phyloP scores from a whole-genome alignment of 2,797 vertebrate genomes.

The Notoglanidium macrostoma region DNA sequence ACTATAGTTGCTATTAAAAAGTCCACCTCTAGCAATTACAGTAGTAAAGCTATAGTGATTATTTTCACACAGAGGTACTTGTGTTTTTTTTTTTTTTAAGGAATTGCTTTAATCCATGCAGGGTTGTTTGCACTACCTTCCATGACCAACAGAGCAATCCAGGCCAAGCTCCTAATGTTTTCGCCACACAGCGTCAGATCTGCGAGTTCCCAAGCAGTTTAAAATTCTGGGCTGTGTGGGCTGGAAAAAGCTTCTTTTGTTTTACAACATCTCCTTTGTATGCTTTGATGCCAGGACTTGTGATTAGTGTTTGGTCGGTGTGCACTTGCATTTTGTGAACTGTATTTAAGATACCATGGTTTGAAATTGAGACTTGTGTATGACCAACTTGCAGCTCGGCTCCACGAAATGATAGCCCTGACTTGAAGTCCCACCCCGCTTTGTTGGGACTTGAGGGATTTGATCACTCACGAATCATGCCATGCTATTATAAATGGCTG shows the following conservation, averaged over 20 bases:
- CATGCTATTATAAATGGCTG: background rate
- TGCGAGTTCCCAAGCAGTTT: background rate
- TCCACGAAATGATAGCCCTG: slow-evolving; percentile 47
- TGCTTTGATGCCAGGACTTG: slow-evolving; percentile 8
- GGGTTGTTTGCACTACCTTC: background rate
- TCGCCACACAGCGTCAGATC: slow-evolving; percentile 13
- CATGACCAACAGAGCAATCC: background rate
- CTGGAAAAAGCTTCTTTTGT: slow-evolving; percentile 19
- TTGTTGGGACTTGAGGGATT: slow-evolving; percentile 10
- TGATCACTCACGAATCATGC: slow-evolving; percentile 30
- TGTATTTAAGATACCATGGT: slow-evolving; percentile 37
- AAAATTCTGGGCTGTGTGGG: background rate
- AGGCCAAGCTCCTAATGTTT: slow-evolving; percentile 9
- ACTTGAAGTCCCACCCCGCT: slow-evolving; percentile 25
- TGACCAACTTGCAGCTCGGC: slow-evolving; percentile 13
- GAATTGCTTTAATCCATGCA: slow-evolving; percentile 8
- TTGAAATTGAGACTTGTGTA: slow-evolving; percentile 42
- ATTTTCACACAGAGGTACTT: background rate
- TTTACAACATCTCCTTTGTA: slow-evolving; percentile 15
- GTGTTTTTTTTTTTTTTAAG: background rate
- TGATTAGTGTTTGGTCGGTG: slow-evolving; percentile 25
- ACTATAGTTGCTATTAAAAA: background rate
- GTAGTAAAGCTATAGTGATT: background rate
- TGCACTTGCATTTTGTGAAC: slow-evolving; percentile 23
- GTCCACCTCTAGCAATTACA: background rate